phyloP scores from a whole-genome alignment of 2,888 invertebrate species.

The Erynnis tages region DNA sequence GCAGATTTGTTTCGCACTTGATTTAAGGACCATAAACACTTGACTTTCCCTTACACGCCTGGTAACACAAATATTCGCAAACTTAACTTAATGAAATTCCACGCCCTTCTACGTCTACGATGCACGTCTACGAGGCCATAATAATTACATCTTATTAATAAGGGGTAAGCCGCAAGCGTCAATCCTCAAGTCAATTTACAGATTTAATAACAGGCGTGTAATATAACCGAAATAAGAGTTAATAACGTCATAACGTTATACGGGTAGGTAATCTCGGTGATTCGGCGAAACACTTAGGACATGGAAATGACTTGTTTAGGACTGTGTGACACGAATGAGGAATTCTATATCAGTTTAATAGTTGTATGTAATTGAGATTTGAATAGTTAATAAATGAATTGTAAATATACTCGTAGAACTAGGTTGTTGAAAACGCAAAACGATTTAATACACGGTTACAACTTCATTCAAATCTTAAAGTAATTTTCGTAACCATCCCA shows the following conservation, averaged over 20 bases:
- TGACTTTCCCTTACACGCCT: too few relatives aligned
- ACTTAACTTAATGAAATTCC: slow-evolving; percentile 16
- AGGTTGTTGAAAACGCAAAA: too few relatives aligned
- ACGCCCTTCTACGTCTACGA: background rate
- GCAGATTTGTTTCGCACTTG: too few relatives aligned
- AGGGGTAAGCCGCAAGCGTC: slow-evolving; percentile 34
- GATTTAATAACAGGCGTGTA: slow-evolving; percentile 48
- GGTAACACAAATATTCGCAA: background rate
- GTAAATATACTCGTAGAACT: too few relatives aligned
- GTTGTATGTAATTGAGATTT: too few relatives aligned
- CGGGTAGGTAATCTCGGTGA: slow-evolving; percentile 53
- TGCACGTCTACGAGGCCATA: slow-evolving; percentile 11
- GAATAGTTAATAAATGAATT: too few relatives aligned
- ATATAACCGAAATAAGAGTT: slow-evolving; percentile 42
- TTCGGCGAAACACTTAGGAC: slow-evolving; percentile 33
- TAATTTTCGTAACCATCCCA: too few relatives aligned
- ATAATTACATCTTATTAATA: slow-evolving; percentile 25
- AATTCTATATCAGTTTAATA: too few relatives aligned
- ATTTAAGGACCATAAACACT: too few relatives aligned
- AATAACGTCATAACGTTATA: slow-evolving; percentile 53
- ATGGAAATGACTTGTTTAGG: slow-evolving; percentile 35
- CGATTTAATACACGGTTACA: too few relatives aligned
- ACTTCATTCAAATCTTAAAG: too few relatives aligned
- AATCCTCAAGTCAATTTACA: slow-evolving; percentile 42
- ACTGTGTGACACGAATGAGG: background rate